Evolutionary conservation across 2,113 vertebrate genomes (phyloP).

Genomic region (Rhombomys opimus): DNA sequence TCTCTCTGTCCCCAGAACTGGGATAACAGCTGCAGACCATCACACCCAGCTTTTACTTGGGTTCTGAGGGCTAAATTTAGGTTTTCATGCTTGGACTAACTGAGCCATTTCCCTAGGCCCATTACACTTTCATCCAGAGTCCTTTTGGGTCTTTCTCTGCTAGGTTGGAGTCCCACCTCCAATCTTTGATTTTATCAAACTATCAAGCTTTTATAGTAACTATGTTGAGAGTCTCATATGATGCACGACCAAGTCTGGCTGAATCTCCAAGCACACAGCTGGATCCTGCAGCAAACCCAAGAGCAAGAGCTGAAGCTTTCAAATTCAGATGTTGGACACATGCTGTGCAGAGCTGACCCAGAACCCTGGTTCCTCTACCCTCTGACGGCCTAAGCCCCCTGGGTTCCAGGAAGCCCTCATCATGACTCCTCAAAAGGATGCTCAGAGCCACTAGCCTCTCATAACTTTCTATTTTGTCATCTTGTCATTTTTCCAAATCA

Average conservation of each 20-base stretch:
- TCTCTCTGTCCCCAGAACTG: neutral
- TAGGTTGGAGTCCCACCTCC: neutral
- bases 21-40: neutral
- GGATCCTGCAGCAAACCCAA: neutral
- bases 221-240: neutral
- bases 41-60: neutral
- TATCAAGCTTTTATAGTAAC: neutral
- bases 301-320: neutral
- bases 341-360: neutral
- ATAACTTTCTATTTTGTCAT: constrained; percentile 45
- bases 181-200: neutral
- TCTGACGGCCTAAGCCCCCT: neutral
- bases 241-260: neutral
- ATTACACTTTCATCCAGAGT: neutral
- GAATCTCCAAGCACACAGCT: neutral
- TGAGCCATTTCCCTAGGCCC: neutral
- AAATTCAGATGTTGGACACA: neutral
- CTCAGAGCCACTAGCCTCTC: neutral
- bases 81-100: neutral
- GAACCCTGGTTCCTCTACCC: neutral
- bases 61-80: neutral
- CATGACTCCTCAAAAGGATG: neutral
- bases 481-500: constrained; percentile 39
- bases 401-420: neutral
- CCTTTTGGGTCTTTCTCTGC: constrained; percentile 15